Conservation (phyloP, 2,888 invertebrate genomes). For the Philereme transversata region DNA sequence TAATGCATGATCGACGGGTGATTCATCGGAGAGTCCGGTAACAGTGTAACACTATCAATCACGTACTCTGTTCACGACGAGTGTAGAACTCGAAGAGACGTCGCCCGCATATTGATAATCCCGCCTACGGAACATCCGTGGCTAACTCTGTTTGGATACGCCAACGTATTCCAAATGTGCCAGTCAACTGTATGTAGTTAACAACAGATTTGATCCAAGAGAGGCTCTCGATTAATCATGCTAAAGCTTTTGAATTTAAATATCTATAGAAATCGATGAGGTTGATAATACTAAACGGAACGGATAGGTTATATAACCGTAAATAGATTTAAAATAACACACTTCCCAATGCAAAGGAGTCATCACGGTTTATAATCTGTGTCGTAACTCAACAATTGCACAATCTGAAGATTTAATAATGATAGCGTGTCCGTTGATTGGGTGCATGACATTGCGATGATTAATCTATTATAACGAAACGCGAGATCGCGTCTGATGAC, state of each 20-base stretch:
- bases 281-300: slow-evolving; percentile 11
- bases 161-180: slow-evolving; percentile 55
- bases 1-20: slow-evolving; percentile 69
- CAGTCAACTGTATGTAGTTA: slow-evolving; percentile 44
- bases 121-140: slow-evolving; percentile 65
- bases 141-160: slow-evolving; percentile 55
- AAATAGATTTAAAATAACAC: slow-evolving; percentile 32
- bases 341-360: slow-evolving; percentile 34
- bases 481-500: slow-evolving; percentile 68
- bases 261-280: slow-evolving; percentile 11
- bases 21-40: slow-evolving; percentile 73
- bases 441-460: slow-evolving; percentile 63
- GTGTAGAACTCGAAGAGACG: slow-evolving; percentile 62
- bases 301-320: slow-evolving; percentile 20
- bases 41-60: slow-evolving; percentile 64
- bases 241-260: slow-evolving; percentile 20
- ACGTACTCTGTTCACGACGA: slow-evolving; percentile 64
- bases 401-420: slow-evolving; percentile 59
- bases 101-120: slow-evolving; percentile 67
- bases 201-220: slow-evolving; percentile 44
- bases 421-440: slow-evolving; percentile 60
- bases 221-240: slow-evolving; percentile 36
- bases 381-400: slow-evolving; percentile 46
- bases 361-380: slow-evolving; percentile 46
- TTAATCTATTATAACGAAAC: slow-evolving; percentile 60